Evolutionary conservation across 2,797 vertebrate species (phyloP), one percentile per base, ranked within the genome.

Genomic region (Chelon auratus): DNA sequence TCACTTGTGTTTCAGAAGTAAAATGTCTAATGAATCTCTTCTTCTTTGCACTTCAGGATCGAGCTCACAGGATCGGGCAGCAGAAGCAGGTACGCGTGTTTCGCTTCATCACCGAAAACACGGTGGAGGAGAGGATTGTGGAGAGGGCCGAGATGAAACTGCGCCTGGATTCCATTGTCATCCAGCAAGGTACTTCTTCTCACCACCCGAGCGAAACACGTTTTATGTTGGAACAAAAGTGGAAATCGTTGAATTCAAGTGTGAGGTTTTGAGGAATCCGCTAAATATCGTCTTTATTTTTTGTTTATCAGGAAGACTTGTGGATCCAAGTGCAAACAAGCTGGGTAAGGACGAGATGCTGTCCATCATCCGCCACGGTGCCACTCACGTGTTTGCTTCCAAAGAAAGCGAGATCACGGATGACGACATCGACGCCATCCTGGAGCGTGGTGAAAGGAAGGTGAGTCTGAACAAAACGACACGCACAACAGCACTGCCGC

Each of bases 321-420:
- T 99, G 62, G 98, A 99, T 92, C 98, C 99, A 58, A 98, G 96
- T 70, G 91, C 97, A 67, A 99, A 97, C 92, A 99, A 99, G 86
- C 93, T 99, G 51, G 98, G 97, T 9, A 99, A 99, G 85, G 98
- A 99, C 55, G 98, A 99, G 90, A 99, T 99, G 98, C 91, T 99
- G 87, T 97, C 97, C 65, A 99, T 99, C 93, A 99, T 99, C 83
- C 94, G 98, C 53, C 98, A 99, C 2, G 98, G 98, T 24, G 98
- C 97, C 1, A 99, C 98, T 0, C 98, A 99, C 0, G 97, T 99
- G 22, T 99, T 99, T 72, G 97, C 98, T 9, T 99, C 98, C 48
- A 99, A 98, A 88, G 98, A 99, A 77, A 99, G 98, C 17, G 98
- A 99, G 87, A 99, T 99, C 81, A 99, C 98, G 0, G 98, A 99